A percentile compares a stretch with the other conserved stretches of the same genome.
Conservation (phyloP, 1,140 invertebrate genomes). For the Drosophila navojoa region DNA sequence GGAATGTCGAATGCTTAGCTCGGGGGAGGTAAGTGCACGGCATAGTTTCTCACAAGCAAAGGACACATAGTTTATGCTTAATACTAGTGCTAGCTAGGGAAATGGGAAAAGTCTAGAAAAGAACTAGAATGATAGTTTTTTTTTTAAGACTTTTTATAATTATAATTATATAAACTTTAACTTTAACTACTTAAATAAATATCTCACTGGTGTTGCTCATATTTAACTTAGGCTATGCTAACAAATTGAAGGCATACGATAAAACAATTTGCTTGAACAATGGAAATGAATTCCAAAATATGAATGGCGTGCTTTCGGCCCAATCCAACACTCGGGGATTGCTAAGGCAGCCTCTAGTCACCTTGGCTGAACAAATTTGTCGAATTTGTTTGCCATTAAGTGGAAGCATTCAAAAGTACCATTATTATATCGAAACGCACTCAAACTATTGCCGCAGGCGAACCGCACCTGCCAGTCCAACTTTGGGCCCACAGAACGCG, state of each 20-base stretch:
- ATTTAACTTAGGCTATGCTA: no score
- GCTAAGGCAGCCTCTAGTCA: conserved; percentile 1
- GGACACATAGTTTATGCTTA: conserved; percentile 35
- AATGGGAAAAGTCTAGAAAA: no score
- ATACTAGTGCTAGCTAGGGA: no score
- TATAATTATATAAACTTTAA: no score
- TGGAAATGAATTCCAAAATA: neutral
- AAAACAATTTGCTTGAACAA: neutral
- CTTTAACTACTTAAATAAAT: no score
- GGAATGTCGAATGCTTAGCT: conserved; percentile 49
- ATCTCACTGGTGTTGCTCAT: no score
- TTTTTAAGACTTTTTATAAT: no score
- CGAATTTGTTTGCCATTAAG: conserved; percentile 27
- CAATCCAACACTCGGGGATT: neutral
- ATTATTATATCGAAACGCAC: conserved; percentile 48
- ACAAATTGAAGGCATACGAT: no score
- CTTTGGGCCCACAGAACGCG: conserved; percentile 27
- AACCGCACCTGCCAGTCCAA: conserved; percentile 46
- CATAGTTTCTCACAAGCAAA: conserved; percentile 22
- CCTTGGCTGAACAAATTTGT: conserved; percentile 17
- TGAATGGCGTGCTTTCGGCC: neutral
- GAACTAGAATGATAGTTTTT: no score
- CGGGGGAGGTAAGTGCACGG: conserved; percentile 19
- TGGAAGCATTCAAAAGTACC: conserved; percentile 3
- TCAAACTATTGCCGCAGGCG: conserved; percentile 33